A percentile compares a stretch with the other conserved stretches of the same genome.
Conservation (phyloP, 92 coral and sea anemone genomes). For the Muricea muricata region DNA sequence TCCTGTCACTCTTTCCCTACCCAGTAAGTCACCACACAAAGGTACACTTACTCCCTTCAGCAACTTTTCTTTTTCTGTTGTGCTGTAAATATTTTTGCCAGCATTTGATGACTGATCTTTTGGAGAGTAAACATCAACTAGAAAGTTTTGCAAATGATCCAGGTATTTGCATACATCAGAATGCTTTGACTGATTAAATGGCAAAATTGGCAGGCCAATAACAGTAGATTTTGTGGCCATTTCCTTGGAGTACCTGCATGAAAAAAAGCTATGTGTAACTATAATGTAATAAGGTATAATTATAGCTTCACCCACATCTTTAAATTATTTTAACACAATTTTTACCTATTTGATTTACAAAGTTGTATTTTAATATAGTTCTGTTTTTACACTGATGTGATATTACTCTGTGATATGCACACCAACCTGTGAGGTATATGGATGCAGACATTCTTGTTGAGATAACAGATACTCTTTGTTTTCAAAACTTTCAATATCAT, state of each 20-base stretch:
- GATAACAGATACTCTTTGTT: background rate
- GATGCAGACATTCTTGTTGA: too few relatives aligned
- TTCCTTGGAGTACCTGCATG: background rate
- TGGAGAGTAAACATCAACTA: slow-evolving; percentile 23
- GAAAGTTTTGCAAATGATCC: slow-evolving; percentile 46
- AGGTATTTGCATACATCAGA: slow-evolving; percentile 65
- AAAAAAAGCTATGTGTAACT: too few relatives aligned
- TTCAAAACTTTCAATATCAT: slow-evolving; percentile 17
- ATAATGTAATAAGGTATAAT: too few relatives aligned
- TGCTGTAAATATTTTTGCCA: background rate
- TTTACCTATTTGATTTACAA: too few relatives aligned
- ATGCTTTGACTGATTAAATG: slow-evolving; percentile 59
- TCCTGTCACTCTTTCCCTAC: slow-evolving; percentile 68
- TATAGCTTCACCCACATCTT: too few relatives aligned
- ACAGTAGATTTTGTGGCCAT: slow-evolving; percentile 41
- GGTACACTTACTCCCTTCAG: slow-evolving; percentile 54
- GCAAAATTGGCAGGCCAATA: slow-evolving; percentile 48
- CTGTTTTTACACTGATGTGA: too few relatives aligned
- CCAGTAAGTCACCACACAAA: slow-evolving; percentile 60
- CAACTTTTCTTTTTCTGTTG: slow-evolving; percentile 2
- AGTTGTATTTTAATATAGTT: too few relatives aligned
- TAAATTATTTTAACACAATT: too few relatives aligned
- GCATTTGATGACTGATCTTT: background rate
- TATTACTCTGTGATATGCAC: too few relatives aligned
- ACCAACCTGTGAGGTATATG: too few relatives aligned